Conservation (phyloP, 1,140 invertebrate genomes). For the Drosophila subpulchrella region DNA sequence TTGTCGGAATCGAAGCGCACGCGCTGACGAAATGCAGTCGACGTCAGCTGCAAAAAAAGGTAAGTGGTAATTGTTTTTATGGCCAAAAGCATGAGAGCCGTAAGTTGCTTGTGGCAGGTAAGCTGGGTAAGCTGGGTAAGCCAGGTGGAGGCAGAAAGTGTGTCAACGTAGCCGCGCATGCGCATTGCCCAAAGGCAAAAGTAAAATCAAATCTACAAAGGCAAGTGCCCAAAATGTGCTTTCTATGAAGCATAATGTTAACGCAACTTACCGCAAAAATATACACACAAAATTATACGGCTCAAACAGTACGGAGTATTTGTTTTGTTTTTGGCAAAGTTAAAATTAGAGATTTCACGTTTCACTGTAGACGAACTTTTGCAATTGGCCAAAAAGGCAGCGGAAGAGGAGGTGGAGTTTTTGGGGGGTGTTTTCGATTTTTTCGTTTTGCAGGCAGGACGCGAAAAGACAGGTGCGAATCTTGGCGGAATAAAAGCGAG, state of each 20-base stretch:
- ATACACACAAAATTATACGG: slow-evolving; percentile 35
- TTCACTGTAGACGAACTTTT: slow-evolving; percentile 58
- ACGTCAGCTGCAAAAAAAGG: slow-evolving; percentile 17
- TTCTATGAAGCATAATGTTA: slow-evolving; percentile 48
- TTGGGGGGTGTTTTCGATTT: slow-evolving; percentile 21
- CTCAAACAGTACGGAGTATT: slow-evolving; percentile 47
- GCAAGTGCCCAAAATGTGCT: slow-evolving; percentile 44
- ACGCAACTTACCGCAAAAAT: slow-evolving; percentile 69
- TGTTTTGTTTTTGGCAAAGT: slow-evolving; percentile 29
- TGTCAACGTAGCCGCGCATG: slow-evolving; percentile 75
- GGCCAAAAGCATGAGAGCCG: slow-evolving; percentile 54
- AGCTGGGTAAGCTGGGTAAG: slow-evolving; percentile 3
- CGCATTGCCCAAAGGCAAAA: slow-evolving; percentile 56
- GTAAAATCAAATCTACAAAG: slow-evolving; percentile 11
- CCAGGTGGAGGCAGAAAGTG: slow-evolving; percentile 67
- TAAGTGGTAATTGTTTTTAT: slow-evolving; percentile 80
- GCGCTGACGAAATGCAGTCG: slow-evolving; percentile 70
- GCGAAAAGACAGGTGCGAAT: slow-evolving; percentile 36
- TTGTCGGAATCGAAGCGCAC: slow-evolving; percentile 43
- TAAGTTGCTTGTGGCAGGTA: slow-evolving; percentile 46
- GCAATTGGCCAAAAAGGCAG: slow-evolving; percentile 45
- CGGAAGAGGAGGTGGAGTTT: slow-evolving; percentile 6
- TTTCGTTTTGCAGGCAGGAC: slow-evolving; percentile 41
- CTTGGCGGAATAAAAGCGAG: slow-evolving; percentile 13
- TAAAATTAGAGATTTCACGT: slow-evolving; percentile 56